A percentile compares a stretch with the other conserved stretches of the same genome.
Conservation (phyloP, 2,113 vertebrate species). For the Lasiurus borealis region DNA sequence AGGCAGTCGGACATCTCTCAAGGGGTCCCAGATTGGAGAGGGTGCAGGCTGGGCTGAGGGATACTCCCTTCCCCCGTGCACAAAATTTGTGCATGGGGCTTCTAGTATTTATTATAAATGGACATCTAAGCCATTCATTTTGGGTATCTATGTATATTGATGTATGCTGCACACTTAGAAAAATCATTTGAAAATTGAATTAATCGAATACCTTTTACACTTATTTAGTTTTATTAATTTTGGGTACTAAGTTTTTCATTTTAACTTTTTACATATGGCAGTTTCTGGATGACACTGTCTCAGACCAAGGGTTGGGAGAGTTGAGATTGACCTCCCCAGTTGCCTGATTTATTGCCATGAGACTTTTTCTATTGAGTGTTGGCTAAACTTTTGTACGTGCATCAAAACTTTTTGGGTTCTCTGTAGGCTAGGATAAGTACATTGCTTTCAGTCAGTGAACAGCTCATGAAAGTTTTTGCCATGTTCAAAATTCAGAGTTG, state of each 20-base stretch:
- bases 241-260: not conserved
- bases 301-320: not conserved
- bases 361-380: not conserved
- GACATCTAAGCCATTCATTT: slow-evolving; percentile 10
- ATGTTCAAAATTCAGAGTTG: not conserved
- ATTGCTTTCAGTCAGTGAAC: not conserved
- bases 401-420: slow-evolving; percentile 24
- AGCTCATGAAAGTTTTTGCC: slow-evolving; percentile 26
- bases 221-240: slow-evolving; percentile 49
- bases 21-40: too few relatives aligned
- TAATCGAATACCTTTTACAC: not conserved
- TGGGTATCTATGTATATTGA: slow-evolving; percentile 4
- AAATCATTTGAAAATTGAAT: slow-evolving; percentile 48
- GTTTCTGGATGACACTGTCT: not conserved
- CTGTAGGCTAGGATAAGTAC: not conserved
- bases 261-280: not conserved
- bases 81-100: too few relatives aligned
- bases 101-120: not conserved
- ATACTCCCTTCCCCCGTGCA: too few relatives aligned
- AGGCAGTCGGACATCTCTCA: too few relatives aligned
- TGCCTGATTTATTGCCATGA: not conserved
- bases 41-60: too few relatives aligned
- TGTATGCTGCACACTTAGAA: not conserved
- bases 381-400: not conserved
- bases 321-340: not conserved